Base-by-base conservation (phyloP, 2,888 invertebrate genomes). In the Latrodectus hesperus region DNA sequence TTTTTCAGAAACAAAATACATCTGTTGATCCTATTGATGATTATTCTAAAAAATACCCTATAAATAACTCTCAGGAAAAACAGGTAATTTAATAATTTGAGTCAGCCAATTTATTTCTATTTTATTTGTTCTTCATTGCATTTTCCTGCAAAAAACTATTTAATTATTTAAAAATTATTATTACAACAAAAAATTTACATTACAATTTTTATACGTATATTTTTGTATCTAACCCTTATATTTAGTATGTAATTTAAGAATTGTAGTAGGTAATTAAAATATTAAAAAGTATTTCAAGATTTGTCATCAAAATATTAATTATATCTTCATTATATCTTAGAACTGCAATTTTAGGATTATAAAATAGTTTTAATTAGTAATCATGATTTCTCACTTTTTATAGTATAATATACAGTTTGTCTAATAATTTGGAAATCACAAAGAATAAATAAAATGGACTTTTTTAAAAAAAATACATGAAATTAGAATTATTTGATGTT, bases 21-120 rank as follows among this genome's bases (percentile, higher is more conserved):
- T 52, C 78, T 60, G 68, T 73, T 22, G 73, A 65, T 26, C 84
- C 84, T 14, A 73, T 72, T 78, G 84, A 84, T 84, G 84, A 84
- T 67, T 84, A 84, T 16, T 78, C 78, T 52, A 68, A 67, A 68
- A 71, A 73, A 52, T 73, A 53, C 49, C 60, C 55, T 26, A 70
- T 70, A 68, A 68, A 55, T 70, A 68, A 67, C 16, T n/a, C 60
- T 16, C 55, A 79, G 65, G 80, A 75, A n/a, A 85, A 85, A 71
- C 79, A 85, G 75, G 85, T 85, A 75, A n/a, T 51, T 6, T 14
- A 17, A 51, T 76, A 5, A 16, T 51, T 49, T 16, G 17, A 55
- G 53, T 38, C 1, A 22, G 10, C 5, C 11, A 9, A 26, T 55
- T n/a, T 49, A 38, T 26, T 49, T 71, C 14, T 71, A 49, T 51